Conservation (phyloP, 2,888 invertebrate species). For the Liodrosophila aerea region DNA sequence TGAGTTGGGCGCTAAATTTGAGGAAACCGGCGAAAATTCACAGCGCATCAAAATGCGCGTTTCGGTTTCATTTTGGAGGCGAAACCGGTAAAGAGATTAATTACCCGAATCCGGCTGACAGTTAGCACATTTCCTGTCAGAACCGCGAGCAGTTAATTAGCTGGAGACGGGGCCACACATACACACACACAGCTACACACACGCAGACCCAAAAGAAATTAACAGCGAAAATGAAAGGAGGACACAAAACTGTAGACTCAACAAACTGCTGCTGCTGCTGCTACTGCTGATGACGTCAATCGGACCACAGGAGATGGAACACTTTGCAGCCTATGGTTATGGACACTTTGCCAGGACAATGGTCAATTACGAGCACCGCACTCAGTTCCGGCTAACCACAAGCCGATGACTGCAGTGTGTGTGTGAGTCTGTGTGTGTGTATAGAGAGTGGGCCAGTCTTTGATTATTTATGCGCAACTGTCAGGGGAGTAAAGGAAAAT, state of each 20-base stretch:
- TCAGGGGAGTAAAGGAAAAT: conserved; percentile 7
- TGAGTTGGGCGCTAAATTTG: neutral
- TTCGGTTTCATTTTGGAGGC: conserved; percentile 14
- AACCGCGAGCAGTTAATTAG: conserved; percentile 63
- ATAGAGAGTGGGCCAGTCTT: neutral
- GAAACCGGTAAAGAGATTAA: conserved; percentile 73
- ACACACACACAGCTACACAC: conserved; percentile 7
- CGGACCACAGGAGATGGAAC: conserved; percentile 9
- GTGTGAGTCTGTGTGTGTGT: neutral
- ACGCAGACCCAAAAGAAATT: neutral
- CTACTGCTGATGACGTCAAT: conserved; percentile 56
- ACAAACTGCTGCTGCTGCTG: conserved; percentile 8
- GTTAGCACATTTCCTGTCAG: conserved; percentile 69
- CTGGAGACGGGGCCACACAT: conserved; percentile 10
- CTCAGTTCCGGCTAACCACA: conserved; percentile 30
- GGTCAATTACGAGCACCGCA: conserved; percentile 51
- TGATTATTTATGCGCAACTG: conserved; percentile 46
- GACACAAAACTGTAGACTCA: neutral
- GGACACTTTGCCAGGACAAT: conserved; percentile 41
- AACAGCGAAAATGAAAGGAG: neutral
- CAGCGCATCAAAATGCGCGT: conserved; percentile 49
- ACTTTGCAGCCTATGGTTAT: conserved; percentile 5
- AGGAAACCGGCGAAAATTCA: conserved; percentile 44
- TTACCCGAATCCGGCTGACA: conserved; percentile 70
- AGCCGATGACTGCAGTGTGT: conserved; percentile 4